These are phyloP conservation scores for Hydrochoerus hydrochaeris DNA, from an alignment of 2,113 vertebrate species.

Conservation along the genomic window DNA sequence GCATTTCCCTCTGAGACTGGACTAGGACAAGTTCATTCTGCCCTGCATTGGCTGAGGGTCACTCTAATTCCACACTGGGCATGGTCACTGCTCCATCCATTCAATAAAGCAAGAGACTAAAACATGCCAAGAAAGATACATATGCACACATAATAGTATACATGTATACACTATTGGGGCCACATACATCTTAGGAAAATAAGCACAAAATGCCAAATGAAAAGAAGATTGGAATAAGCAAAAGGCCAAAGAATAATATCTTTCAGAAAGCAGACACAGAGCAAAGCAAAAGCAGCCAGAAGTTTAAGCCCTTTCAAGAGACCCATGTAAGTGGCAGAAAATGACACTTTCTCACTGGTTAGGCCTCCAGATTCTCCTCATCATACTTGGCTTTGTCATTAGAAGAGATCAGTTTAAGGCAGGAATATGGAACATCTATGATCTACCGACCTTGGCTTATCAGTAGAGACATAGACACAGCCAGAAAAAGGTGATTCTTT, in stretches of 20 bases:
- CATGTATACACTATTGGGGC: background rate
- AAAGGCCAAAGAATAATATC: slow-evolving; percentile 19
- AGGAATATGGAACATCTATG: slow-evolving; percentile 23
- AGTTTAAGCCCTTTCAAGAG: background rate
- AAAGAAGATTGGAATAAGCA: slow-evolving; percentile 46
- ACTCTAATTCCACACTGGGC: background rate
- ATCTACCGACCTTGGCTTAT: background rate
- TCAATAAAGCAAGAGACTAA: background rate
- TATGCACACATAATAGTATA: background rate
- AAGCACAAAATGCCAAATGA: slow-evolving; percentile 12
- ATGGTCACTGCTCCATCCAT: background rate
- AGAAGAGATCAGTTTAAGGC: background rate
- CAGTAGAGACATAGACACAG: background rate
- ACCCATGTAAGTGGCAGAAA: background rate
- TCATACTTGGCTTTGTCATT: slow-evolving; percentile 7
- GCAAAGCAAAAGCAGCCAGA: background rate
- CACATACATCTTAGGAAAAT: background rate
- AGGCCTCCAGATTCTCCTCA: background rate
- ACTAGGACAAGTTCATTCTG: background rate
- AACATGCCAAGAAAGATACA: background rate
- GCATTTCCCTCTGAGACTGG: background rate
- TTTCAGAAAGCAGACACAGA: slow-evolving; percentile 20
- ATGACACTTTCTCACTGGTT: background rate
- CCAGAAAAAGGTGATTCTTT: slow-evolving; percentile 50
- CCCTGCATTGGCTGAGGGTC: background rate